phyloP scores from a whole-genome alignment of 2,113 vertebrate genomes.

The Petromus typicus region DNA sequence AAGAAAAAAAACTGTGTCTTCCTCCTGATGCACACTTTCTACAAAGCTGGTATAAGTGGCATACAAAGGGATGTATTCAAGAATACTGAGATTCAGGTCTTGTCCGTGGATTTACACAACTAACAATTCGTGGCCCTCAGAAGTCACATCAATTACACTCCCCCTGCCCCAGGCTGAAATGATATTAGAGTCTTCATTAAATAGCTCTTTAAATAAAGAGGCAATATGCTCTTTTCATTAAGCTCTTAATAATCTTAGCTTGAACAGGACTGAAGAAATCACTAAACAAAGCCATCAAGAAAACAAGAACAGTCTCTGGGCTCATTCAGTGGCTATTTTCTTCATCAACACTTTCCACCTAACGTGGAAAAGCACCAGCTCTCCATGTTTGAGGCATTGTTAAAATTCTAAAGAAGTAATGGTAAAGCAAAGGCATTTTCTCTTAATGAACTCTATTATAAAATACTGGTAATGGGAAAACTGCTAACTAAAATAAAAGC shows the following conservation, averaged over 20 bases:
- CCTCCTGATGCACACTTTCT: neutral
- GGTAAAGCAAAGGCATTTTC: constrained; percentile 17
- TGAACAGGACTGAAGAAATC: constrained; percentile 57
- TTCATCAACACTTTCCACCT: constrained; percentile 37
- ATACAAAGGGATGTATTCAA: neutral
- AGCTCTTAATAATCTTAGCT: constrained; percentile 74
- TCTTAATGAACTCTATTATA: constrained; percentile 49
- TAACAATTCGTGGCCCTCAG: constrained; percentile 38
- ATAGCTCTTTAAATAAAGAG: constrained; percentile 71
- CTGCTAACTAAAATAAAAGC: constrained; percentile 32
- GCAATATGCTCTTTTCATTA: constrained; percentile 74
- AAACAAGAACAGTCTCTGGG: constrained; percentile 50
- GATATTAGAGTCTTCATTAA: constrained; percentile 69
- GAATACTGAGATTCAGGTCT: constrained; percentile 32
- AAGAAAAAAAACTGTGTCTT: neutral
- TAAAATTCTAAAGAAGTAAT: constrained; percentile 57
- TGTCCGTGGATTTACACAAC: constrained; percentile 33
- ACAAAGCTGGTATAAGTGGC: neutral
- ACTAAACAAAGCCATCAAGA: constrained; percentile 56
- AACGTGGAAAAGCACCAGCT: constrained; percentile 4
- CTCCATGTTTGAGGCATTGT: neutral
- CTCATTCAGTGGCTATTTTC: constrained; percentile 23
- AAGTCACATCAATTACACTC: constrained; percentile 51
- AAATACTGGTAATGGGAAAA: constrained; percentile 38
- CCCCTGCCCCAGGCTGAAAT: constrained; percentile 42